These are phyloP conservation scores for Ataeniobius toweri DNA, from an alignment of 2,797 vertebrate species.

Conservation along the genomic window DNA sequence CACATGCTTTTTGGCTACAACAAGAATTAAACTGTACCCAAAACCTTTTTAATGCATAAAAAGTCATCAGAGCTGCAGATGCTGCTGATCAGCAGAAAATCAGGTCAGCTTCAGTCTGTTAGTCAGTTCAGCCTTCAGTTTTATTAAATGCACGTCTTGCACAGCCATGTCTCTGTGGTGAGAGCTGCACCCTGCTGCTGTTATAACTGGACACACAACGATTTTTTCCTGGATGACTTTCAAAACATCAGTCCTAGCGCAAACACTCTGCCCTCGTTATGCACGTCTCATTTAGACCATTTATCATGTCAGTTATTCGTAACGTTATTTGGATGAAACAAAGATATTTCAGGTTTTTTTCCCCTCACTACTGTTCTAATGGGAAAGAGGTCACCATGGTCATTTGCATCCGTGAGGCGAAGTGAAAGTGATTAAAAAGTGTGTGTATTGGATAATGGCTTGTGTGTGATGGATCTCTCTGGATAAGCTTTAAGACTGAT, in stretches of 20 bases:
- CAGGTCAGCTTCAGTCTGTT: conserved; percentile 3
- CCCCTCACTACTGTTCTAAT: background rate
- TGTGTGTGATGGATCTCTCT: conserved; percentile 58
- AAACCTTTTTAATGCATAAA: conserved; percentile 16
- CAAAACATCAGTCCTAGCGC: conserved; percentile 14
- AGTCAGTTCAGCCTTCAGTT: conserved; percentile 4
- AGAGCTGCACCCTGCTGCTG: conserved; percentile 9
- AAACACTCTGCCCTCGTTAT: conserved; percentile 46
- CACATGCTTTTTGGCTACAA: conserved; percentile 19
- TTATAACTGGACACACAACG: conserved; percentile 35
- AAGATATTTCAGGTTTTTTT: conserved; percentile 15
- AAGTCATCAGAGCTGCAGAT: conserved; percentile 3
- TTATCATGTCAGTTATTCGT: conserved; percentile 24
- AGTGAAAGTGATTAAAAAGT: conserved; percentile 42
- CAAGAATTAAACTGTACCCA: conserved; percentile 12
- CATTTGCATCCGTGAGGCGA: conserved; percentile 24
- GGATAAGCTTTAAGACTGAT: conserved; percentile 63
- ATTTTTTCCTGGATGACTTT: conserved; percentile 42
- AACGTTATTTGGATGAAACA: conserved; percentile 30
- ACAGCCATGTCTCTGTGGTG: conserved; percentile 28
- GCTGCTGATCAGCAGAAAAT: background rate
- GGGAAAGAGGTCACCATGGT: conserved; percentile 24
- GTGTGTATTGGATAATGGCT: conserved; percentile 48
- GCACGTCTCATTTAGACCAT: conserved; percentile 23
- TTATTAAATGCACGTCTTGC: conserved; percentile 37